phyloP scores from a whole-genome alignment of 2,888 invertebrate species.

The Phyto melanocephala region DNA sequence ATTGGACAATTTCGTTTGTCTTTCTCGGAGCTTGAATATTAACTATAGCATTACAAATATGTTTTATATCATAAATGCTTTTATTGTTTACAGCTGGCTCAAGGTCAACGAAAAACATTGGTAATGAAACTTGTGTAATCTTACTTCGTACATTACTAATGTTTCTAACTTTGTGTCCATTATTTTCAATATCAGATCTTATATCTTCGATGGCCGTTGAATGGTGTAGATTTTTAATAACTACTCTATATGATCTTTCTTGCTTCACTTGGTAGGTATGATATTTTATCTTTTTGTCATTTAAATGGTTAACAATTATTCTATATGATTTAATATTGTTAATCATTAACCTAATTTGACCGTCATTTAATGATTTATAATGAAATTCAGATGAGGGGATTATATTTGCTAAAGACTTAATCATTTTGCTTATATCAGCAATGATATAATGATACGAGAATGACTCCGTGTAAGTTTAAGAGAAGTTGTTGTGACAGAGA shows the following conservation, averaged over 20 bases:
- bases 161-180: neutral
- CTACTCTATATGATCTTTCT: too few species aligned
- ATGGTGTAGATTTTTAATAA: neutral
- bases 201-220: neutral
- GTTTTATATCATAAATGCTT: neutral
- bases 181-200: neutral
- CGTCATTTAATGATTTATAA: neutral
- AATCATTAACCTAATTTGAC: neutral
- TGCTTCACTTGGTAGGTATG: too few species aligned
- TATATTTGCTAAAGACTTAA: neutral
- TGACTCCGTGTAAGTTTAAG: too few species aligned
- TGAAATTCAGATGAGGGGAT: neutral
- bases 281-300: too few species aligned
- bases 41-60: neutral
- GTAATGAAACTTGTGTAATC: neutral
- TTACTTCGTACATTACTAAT: neutral
- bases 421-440: neutral
- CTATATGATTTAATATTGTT: neutral
- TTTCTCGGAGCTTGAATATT: neutral
- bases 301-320: too few species aligned
- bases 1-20: too few species aligned
- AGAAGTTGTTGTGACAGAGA: too few species aligned
- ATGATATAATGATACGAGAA: too few species aligned
- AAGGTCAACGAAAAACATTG: too few species aligned
- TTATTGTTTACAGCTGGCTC: neutral